Base-by-base conservation (phyloP, 2,888 invertebrate genomes). In the Stegophylla sp. region DNA sequence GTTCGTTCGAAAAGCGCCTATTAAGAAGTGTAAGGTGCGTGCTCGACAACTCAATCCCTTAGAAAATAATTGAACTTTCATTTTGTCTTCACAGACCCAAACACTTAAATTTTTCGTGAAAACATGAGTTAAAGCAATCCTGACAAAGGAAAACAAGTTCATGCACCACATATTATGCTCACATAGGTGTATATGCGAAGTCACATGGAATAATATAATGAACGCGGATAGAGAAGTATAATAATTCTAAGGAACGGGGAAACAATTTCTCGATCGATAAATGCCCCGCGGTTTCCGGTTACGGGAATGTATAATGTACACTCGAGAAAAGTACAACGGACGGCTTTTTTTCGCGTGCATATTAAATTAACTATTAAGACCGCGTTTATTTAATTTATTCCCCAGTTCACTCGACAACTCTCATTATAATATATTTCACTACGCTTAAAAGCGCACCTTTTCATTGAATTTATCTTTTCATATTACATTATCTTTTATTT, bases 191-290 rank as follows among this genome's bases (percentile, higher is more conserved):
- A 17, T 12, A 23, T 28, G 72, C 48, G n/a, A 56, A 53, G 71
- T 56, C n/a, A 56, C 41, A 71, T 17, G 56, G 23, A 56, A 71
- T 71, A 53, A 20, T n/a, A 69, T n/a, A 48, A 28, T 48, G 41
- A 48, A 71, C 20, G 53, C 34, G 71, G 56, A 17, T 56, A 10
- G 15, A 0, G 48, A 48, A 56, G n/a, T 4, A n/a, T 45, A 3
- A 66, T 23, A 26, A 28, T n/a, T 67, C 20, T 10, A 20, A n/a
- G 61, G 12, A 28, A 61, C 45, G 10, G 56, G 56, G 41, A 63
- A 56, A 63, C 63, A 63, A 63, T 48, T 63, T 74, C 48, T 20
- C 48, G 74, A 63, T 74, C 74, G 74, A 74, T 74, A 74, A 63
- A 48, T 63, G 34, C 48, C 48, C 74, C 48, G 63, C 63, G 63